Evolutionary conservation across 2,888 invertebrate genomes (phyloP).

Genomic region (Caenorhabditis japonica): DNA sequence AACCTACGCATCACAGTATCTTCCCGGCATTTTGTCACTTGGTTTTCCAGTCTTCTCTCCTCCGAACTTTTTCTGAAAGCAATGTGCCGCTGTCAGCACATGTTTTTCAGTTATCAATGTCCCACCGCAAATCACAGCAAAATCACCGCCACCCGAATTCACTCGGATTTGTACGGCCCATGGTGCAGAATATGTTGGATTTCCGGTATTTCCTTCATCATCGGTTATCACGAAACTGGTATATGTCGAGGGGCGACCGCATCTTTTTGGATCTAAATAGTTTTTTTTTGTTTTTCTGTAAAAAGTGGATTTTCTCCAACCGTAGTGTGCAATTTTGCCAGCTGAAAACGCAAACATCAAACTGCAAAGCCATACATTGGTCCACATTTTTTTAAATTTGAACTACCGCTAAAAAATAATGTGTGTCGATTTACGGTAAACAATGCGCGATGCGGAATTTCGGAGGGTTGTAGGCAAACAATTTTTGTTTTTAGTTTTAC

Average conservation of each 20-base stretch:
- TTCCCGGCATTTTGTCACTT: slow-evolving; percentile 11
- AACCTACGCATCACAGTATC: slow-evolving; percentile 30
- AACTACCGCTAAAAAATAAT: slow-evolving; percentile 18
- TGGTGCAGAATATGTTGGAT: slow-evolving; percentile 31
- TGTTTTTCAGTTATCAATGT: slow-evolving; percentile 34
- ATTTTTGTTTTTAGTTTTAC: neutral
- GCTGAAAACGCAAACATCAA: neutral
- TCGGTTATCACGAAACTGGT: slow-evolving; percentile 35
- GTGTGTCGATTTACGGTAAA: slow-evolving; percentile 34
- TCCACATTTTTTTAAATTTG: slow-evolving; percentile 17
- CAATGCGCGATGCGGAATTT: slow-evolving; percentile 6
- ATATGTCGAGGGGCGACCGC: slow-evolving; percentile 30
- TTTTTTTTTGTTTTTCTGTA: neutral
- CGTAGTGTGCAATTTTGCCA: neutral
- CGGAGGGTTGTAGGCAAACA: slow-evolving; percentile 19
- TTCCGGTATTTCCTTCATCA: slow-evolving; percentile 23
- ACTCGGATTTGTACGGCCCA: slow-evolving; percentile 38
- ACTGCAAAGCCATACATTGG: neutral
- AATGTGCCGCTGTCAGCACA: slow-evolving; percentile 45
- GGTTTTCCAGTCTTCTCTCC: neutral
- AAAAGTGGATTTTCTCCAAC: neutral
- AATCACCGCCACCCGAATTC: slow-evolving; percentile 14
- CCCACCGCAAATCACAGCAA: slow-evolving; percentile 31
- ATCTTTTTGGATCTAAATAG: slow-evolving; percentile 21
- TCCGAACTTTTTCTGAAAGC: slow-evolving; percentile 34